phyloP scores from a whole-genome alignment of 2,797 vertebrate species.

The Macropus fuliginosus region DNA sequence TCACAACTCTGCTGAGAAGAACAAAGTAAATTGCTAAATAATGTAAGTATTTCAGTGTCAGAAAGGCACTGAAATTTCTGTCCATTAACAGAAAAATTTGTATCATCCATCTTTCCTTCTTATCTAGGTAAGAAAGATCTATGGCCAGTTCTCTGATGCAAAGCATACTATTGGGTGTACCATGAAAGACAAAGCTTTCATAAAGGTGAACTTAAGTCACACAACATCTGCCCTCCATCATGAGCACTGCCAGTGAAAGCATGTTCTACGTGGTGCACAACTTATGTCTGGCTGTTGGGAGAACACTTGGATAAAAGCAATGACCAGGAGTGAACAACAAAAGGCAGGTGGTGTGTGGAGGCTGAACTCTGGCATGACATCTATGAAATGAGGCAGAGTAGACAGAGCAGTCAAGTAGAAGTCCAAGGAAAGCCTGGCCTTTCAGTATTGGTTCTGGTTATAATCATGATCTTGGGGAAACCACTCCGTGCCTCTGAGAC shows the following conservation, averaged over 20 bases:
- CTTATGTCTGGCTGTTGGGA: not conserved
- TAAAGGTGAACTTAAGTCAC: not conserved
- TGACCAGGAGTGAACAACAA: not conserved
- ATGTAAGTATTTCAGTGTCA: constrained; percentile 52
- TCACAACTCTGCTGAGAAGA: constrained; percentile 65
- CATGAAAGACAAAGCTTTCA: constrained; percentile 11
- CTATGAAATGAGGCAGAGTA: not conserved
- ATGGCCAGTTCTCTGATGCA: not conserved
- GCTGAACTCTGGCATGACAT: not conserved
- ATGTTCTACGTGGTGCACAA: not conserved
- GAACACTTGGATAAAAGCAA: not conserved
- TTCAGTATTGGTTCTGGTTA: not conserved
- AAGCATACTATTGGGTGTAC: not conserved
- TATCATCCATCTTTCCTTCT: not conserved
- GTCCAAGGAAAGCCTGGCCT: not conserved
- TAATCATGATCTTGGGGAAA: not conserved
- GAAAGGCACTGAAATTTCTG: constrained; percentile 2
- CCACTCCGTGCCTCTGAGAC: not conserved
- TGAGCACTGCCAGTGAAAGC: not conserved
- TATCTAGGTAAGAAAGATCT: not conserved
- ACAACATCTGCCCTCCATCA: constrained; percentile 32
- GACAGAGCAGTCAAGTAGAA: not conserved
- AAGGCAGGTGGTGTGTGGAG: not conserved
- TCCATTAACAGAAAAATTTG: constrained; percentile 17
- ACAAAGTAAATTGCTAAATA: constrained; percentile 70